A percentile compares a stretch with the other conserved stretches of the same genome.
Evolutionary conservation across 2,113 vertebrate species (phyloP).

Genomic region (Conger conger): DNA sequence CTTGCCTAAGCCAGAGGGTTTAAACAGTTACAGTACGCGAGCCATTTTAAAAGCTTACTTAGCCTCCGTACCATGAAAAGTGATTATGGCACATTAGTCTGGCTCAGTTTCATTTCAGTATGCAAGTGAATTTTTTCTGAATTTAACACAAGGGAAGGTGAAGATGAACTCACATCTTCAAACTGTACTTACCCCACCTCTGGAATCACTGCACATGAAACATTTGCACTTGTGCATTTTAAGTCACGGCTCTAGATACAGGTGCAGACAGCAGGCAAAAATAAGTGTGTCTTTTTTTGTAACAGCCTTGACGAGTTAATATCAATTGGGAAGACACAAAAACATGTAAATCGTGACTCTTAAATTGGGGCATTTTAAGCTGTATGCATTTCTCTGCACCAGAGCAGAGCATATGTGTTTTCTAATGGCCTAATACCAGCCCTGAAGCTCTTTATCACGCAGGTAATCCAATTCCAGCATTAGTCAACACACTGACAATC

Average conservation of each 20-base stretch:
- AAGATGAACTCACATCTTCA: background rate
- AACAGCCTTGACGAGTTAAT: too few relatives aligned
- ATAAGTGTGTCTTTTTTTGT: too few relatives aligned
- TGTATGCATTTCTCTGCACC: background rate
- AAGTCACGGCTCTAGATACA: too few relatives aligned
- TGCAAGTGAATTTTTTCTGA: background rate
- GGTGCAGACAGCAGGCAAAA: too few relatives aligned
- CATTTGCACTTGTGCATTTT: too few relatives aligned
- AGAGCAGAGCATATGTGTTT: background rate
- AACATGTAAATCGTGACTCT: background rate
- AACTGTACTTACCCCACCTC: too few relatives aligned
- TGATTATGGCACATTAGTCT: constrained; percentile 6
- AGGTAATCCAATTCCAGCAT: too few relatives aligned
- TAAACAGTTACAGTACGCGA: background rate
- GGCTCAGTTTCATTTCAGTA: background rate
- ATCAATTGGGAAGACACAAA: too few relatives aligned
- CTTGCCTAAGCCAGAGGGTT: constrained; percentile 1
- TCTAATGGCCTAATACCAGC: background rate
- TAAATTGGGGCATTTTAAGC: background rate
- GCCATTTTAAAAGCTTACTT: background rate
- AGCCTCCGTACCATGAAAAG: background rate
- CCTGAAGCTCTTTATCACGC: too few relatives aligned
- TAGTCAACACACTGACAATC: too few relatives aligned
- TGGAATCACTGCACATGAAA: too few relatives aligned
- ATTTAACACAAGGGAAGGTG: background rate